A percentile compares a stretch with the other conserved stretches of the same genome.
phyloP scores from a whole-genome alignment of 2,888 invertebrate species.

The Agrochola lota region DNA sequence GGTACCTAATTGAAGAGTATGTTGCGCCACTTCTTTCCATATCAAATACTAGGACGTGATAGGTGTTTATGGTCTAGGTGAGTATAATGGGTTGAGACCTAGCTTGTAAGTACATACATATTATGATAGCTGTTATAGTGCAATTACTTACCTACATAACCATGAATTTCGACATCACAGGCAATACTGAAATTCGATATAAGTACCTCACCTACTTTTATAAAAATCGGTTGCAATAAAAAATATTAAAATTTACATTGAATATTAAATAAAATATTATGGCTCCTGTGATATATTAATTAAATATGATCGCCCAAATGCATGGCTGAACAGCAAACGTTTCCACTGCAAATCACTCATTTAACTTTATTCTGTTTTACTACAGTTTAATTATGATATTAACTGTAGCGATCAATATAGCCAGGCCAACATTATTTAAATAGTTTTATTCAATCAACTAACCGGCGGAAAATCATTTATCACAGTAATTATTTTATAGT shows the following conservation, averaged over 20 bases:
- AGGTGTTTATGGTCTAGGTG: not conserved
- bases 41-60: not conserved
- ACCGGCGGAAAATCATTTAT: constrained; percentile 2
- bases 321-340: constrained; percentile 17
- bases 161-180: not conserved
- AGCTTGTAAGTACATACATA: not conserved
- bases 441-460: constrained; percentile 36
- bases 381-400: constrained; percentile 41
- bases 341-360: constrained; percentile 40
- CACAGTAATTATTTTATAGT: constrained; percentile 1
- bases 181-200: not conserved
- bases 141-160: not conserved
- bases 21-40: not conserved
- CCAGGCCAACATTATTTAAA: constrained; percentile 32
- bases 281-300: constrained; percentile 27
- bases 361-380: constrained; percentile 40
- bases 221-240: too few relatives aligned
- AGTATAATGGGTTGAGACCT: not conserved
- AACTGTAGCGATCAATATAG: constrained; percentile 39
- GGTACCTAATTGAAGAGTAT: not conserved
- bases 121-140: not conserved
- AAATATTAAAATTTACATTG: not conserved
- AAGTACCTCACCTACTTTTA: too few relatives aligned
- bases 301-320: constrained; percentile 34
- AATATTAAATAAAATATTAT: constrained; percentile 2